phyloP scores from a whole-genome alignment of 2,888 invertebrate genomes.

The Leptinotarsa tumamoca region DNA sequence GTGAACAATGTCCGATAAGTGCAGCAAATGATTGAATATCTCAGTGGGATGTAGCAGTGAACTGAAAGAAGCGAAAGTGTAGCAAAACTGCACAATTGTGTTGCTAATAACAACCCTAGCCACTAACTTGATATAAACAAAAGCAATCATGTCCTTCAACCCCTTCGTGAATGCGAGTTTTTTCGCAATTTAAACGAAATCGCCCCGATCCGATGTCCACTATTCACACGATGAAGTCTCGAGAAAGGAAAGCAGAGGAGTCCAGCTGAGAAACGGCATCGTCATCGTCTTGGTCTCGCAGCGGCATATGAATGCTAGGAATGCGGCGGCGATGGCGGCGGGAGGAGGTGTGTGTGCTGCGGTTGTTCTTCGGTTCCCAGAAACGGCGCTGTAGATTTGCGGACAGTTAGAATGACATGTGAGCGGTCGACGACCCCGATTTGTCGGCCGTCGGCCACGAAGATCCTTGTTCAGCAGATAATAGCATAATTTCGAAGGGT shows the following conservation, averaged over 20 bases:
- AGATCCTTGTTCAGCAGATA: background rate
- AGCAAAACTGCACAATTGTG: too few relatives aligned
- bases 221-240: background rate
- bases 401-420: constrained; percentile 65
- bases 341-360: constrained; percentile 46
- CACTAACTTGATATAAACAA: too few relatives aligned
- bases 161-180: background rate
- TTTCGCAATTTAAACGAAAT: background rate
- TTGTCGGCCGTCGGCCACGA: background rate
- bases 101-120: too few relatives aligned
- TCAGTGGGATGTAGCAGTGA: too few relatives aligned
- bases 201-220: background rate
- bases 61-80: too few relatives aligned
- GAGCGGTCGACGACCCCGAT: constrained; percentile 67
- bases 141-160: background rate
- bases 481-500: background rate
- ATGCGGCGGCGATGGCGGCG: constrained; percentile 50
- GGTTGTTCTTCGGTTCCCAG: constrained; percentile 66
- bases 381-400: constrained; percentile 61
- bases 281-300: constrained; percentile 5
- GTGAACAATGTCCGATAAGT: too few relatives aligned
- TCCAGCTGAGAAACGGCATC: constrained; percentile 20
- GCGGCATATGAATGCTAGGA: constrained; percentile 31
- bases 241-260: background rate
- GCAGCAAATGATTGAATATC: too few relatives aligned